Base-by-base conservation (phyloP, 2,797 vertebrate species). In the Cichlasoma orientale region DNA sequence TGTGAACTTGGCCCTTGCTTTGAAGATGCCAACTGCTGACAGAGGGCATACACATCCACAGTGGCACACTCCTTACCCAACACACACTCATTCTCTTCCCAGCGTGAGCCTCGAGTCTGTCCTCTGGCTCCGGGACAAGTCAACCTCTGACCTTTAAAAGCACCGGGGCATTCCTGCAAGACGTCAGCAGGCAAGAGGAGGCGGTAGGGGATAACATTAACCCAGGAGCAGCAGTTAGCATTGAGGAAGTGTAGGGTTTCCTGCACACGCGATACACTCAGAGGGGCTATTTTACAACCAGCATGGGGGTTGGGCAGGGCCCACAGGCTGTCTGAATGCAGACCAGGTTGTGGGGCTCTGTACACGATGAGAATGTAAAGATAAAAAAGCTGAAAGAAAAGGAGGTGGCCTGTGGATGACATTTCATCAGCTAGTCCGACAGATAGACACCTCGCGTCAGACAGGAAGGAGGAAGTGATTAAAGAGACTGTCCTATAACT, bases 101-200 rank as follows among this genome's bases (percentile, higher is more conserved):
- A 82, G 84, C 41, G 3, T 84, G 80, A 69, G 66, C 77, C 77
- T 77, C 16, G 23, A 81, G 79, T 80, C 74, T 55, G 79, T 85
- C 80, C 69, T 79, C 69, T 68, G 85, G 86, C 87, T 86, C 63
- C 75, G 5, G 61, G 75, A 89, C 86, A 78, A 71, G 72, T 6
- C n/a, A 3, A 90, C 89, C 91, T 89, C 77, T 86, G 85, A 87
- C 85, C 91, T 90, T 93, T 85, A 23, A 44, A 69, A 87, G 78
- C 86, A 77, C 54, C 33, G 2, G 36, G 54, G 29, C 77, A 74
- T 83, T 90, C 80, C 87, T 77, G 73, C 70, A 53, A 83, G 89
- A 72, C 12, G 66, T 36, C 3, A 21, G 31, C 6, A 2, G 74
- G 59, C 21, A 18, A 29, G 57, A 9, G 79, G 54, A 38, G 72